These are phyloP conservation scores for Coleophora flavipennella DNA, from an alignment of 2,888 invertebrate species.

Conservation along the genomic window DNA sequence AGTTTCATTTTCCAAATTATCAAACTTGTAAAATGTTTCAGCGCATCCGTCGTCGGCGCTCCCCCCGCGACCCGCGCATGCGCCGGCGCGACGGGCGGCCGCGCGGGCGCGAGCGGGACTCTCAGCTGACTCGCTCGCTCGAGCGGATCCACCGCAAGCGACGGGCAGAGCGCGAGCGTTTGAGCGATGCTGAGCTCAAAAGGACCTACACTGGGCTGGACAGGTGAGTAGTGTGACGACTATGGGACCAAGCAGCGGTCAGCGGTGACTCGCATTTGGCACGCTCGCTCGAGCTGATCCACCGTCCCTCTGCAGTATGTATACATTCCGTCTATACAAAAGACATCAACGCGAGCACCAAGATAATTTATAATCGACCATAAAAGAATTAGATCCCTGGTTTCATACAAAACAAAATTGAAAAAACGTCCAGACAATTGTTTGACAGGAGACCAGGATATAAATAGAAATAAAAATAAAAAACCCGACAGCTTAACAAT, in stretches of 20 bases:
- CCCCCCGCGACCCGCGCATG: constrained; percentile 32
- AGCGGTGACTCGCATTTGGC: constrained; percentile 57
- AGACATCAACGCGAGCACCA: too few species aligned
- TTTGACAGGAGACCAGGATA: too few species aligned
- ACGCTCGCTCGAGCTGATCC: constrained; percentile 64
- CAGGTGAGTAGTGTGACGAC: constrained; percentile 32
- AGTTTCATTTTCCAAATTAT: too few species aligned
- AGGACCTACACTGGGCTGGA: constrained; percentile 75
- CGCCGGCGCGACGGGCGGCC: constrained; percentile 47
- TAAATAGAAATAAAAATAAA: too few species aligned
- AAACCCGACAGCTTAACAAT: too few species aligned
- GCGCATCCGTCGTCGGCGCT: constrained; percentile 44
- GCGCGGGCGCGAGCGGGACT: constrained; percentile 41
- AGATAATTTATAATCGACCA: too few species aligned
- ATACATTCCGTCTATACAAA: too few species aligned
- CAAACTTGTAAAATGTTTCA: constrained; percentile 14
- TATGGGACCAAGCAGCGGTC: constrained; percentile 24
- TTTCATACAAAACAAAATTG: too few species aligned
- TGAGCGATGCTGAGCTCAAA: constrained; percentile 68
- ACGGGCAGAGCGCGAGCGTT: constrained; percentile 40
- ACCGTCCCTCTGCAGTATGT: constrained; percentile 30
- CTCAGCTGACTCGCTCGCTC: constrained; percentile 63
- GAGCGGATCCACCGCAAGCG: constrained; percentile 67
- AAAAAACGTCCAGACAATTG: too few species aligned
- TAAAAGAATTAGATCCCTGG: too few species aligned